Evolutionary conservation across 2,888 invertebrate species (phyloP), one percentile per base, ranked within the genome.

Genomic region (Trichopria drosophilae): DNA sequence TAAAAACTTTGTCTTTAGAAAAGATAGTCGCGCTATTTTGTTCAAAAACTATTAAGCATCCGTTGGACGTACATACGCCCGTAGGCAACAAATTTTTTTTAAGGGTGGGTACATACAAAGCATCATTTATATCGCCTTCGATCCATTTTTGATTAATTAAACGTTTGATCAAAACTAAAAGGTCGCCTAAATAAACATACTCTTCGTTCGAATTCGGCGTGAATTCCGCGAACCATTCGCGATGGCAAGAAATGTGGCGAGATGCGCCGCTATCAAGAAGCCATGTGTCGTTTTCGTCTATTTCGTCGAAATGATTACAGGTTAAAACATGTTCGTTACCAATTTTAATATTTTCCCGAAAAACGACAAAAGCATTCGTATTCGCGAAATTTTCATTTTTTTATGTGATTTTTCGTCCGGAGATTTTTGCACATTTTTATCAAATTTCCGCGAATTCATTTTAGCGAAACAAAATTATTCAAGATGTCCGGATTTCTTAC

Each of bases 171-270:
- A 7, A 6, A 18, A 34, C 10, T 13, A 12, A 13, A 4, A 2
- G 19, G 19, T 45, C 37, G 9, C 37, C 37, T 2, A 45, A 28
- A 24, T n/a, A 24, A 26, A 44, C 26, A 36, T 15, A 44, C 24
- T 35, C 44, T n/a, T 15, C n/a, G n/a, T n/a, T n/a, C n/a, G n/a
- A n/a, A n/a, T n/a, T n/a, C n/a, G n/a, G n/a, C n/a, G n/a, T n/a
- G n/a, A n/a, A n/a, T n/a, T n/a, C n/a, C n/a, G n/a, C n/a, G n/a
- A n/a, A n/a, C 28, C 18, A 10, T 5, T 6, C n/a, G n/a, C n/a
- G n/a, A n/a, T n/a, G n/a, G n/a, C n/a, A n/a, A n/a, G n/a, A n/a
- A n/a, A n/a, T n/a, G n/a, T n/a, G n/a, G n/a, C n/a, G n/a, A n/a
- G n/a, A n/a, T n/a, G n/a, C n/a, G n/a, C n/a, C n/a, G n/a, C n/a